Conservation (phyloP, 2,888 invertebrate genomes). For the Heterodera filipjevi region DNA sequence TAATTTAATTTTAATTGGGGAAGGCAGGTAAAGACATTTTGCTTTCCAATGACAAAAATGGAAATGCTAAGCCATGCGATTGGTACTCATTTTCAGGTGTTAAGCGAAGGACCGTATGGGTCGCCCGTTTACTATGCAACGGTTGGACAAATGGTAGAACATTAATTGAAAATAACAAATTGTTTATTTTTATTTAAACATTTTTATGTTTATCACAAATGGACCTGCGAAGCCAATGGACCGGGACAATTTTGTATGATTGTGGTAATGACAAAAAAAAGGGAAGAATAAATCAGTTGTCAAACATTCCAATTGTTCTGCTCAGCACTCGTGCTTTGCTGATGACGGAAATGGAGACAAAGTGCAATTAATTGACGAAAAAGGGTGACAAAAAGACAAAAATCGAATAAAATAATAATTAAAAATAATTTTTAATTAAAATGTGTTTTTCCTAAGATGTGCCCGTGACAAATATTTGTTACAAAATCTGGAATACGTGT, state of each 20-base stretch:
- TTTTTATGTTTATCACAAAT: conserved; percentile 57
- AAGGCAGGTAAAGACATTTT: too few species aligned
- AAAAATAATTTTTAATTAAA: background rate
- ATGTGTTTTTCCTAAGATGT: conserved; percentile 45
- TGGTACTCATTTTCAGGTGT: conserved; percentile 39
- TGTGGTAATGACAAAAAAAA: conserved; percentile 38
- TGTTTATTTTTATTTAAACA: background rate
- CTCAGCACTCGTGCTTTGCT: conserved; percentile 54
- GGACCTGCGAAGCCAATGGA: conserved; percentile 61
- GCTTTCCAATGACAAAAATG: too few species aligned
- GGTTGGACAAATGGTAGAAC: conserved; percentile 57
- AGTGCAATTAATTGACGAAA: conserved; percentile 58
- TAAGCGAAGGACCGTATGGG: conserved; percentile 60
- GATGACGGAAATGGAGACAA: conserved; percentile 62
- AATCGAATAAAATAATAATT: background rate
- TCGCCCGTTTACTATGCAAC: conserved; percentile 62
- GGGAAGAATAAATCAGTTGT: background rate
- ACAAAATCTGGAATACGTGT: conserved; percentile 61
- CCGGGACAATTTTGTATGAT: conserved; percentile 62
- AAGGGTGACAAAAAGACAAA: conserved; percentile 47
- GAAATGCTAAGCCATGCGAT: too few species aligned
- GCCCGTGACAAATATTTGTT: conserved; percentile 62
- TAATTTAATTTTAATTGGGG: too few species aligned
- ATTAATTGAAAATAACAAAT: background rate
- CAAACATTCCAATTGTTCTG: background rate